Evolutionary conservation across 2,888 invertebrate genomes (phyloP).

Genomic region (Cerastoderma edule): DNA sequence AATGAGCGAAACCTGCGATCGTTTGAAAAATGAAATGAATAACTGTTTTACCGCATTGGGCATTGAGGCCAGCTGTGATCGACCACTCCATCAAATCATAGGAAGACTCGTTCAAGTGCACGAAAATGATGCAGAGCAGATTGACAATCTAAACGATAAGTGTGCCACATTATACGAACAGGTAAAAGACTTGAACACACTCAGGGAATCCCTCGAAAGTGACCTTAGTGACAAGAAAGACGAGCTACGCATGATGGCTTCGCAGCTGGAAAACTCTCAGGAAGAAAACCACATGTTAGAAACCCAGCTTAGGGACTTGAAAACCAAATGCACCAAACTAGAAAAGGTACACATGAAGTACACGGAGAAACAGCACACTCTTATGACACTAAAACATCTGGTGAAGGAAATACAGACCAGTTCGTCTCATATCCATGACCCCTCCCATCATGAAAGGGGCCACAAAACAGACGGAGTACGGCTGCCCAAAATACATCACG

Average conservation of each 20-base stretch:
- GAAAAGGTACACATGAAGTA: conserved; percentile 57
- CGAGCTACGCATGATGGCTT: conserved; percentile 31
- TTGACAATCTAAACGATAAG: conserved; percentile 28
- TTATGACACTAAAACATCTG: conserved; percentile 63
- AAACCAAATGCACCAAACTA: conserved; percentile 47
- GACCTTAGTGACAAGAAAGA: conserved; percentile 35
- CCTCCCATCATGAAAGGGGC: background rate
- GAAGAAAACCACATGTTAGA: conserved; percentile 49
- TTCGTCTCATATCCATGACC: background rate
- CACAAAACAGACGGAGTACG: background rate
- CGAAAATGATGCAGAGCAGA: conserved; percentile 25
- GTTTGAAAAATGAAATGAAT: conserved; percentile 48
- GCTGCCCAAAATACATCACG: conserved; percentile 11
- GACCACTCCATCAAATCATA: conserved; percentile 44
- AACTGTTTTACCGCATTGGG: conserved; percentile 47
- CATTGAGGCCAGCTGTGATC: conserved; percentile 33
- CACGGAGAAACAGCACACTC: conserved; percentile 65
- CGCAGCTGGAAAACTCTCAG: conserved; percentile 32
- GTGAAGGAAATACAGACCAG: conserved; percentile 53
- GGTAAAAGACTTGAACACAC: conserved; percentile 30
- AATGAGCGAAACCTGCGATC: conserved; percentile 34
- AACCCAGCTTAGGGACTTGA: conserved; percentile 40
- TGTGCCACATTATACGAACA: conserved; percentile 9
- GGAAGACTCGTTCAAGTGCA: conserved; percentile 34
- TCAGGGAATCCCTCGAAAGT: conserved; percentile 37